Evolutionary conservation across 2,797 vertebrate genomes (phyloP), one percentile per base, ranked within the genome.

Genomic region (Poecilia gillii): DNA sequence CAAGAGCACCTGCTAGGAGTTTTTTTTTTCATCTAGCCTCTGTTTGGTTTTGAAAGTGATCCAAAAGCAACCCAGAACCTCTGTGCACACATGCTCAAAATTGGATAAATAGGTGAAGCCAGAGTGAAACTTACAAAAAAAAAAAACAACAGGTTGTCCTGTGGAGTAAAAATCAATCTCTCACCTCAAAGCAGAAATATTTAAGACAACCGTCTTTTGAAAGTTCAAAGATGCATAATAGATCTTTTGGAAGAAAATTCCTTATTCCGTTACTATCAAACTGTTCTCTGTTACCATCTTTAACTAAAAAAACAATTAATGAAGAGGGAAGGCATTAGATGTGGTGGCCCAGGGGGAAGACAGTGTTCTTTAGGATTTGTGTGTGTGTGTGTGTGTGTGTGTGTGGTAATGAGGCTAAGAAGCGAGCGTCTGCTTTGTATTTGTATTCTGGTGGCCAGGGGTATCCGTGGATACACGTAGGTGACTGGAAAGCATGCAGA

Each of bases 401-500:
- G 36, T 88, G 88, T 57, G 75, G 81, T 87, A 88, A 92, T 85
- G 76, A 77, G 82, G 84, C 85, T 92, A 89, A 92, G 92, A 94
- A 92, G 91, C 88, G 85, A 93, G 93, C 84, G 92, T 91, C 91
- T 93, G 91, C 75, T 94, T 91, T 93, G 93, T 97, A 95, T 98
- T 97, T 93, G 93, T 97, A 95, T 98, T 97, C 97, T 81, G 91
- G 94, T 95, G 53, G 91, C 89, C 86, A 87, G 84, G 88, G 91
- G 97, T 98, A 94, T 97, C 96, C 97, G 91, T 98, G 97, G 97
- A 96, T 97, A 98, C 98, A 85, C 91, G 87, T 88, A 96, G 95
- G 96, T 97, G 95, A 97, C 96, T 96, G 96, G 94, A 93, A 96
- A 97, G 94, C 97, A 97, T 97, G 94, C 95, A 89, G 87, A 78